Evolutionary conservation across 2,888 invertebrate genomes (phyloP), one percentile per base, ranked within the genome.

Genomic region (Drosophila borborema): DNA sequence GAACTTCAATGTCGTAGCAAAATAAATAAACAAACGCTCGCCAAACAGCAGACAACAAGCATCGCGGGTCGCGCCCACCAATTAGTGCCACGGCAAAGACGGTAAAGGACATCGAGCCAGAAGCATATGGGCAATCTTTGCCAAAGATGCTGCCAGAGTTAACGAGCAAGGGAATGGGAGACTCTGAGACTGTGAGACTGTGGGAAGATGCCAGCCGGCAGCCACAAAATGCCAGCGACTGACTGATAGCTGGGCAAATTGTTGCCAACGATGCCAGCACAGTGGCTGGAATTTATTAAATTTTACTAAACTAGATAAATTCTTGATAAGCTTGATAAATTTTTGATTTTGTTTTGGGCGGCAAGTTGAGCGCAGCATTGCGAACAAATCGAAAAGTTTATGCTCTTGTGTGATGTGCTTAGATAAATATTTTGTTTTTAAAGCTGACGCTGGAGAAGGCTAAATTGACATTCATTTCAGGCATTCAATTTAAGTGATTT

Each of bases 1-100:
- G 71, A 72, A 68, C 70, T 55, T 69, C 71, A 43, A 49, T 64
- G 62, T 56, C 41, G 63, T 28, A 61, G 66, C 64, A 78, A 84
- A 89, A 77, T 74, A 87, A 81, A 72, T 76, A 76, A 80, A 71
- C 68, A 82, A 78, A 73, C 62, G 69, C 60, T 45, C 18, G 9
- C 10, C 43, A 23, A 71, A 51, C 28, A 40, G 28, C 54, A 38
- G 55, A 64, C 53, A 61, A 40, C 56, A 61, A 41, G 63, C 48
- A 60, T n/a, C 36, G 34, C 40, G 63, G 58, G 36, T 69, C 41
- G 60, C 36, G 40, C 43, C 67, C 64, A 61, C 48, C 71, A 75
- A 80, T 77, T 79, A 76, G 76, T 67, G 49, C 20, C 60, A 38
- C 8, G 20, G 18, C 56, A 34, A 12, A 51, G 31, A 53, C 48